Evolutionary conservation across 2,113 vertebrate species (phyloP).

Genomic region (Dissostichus mawsoni): DNA sequence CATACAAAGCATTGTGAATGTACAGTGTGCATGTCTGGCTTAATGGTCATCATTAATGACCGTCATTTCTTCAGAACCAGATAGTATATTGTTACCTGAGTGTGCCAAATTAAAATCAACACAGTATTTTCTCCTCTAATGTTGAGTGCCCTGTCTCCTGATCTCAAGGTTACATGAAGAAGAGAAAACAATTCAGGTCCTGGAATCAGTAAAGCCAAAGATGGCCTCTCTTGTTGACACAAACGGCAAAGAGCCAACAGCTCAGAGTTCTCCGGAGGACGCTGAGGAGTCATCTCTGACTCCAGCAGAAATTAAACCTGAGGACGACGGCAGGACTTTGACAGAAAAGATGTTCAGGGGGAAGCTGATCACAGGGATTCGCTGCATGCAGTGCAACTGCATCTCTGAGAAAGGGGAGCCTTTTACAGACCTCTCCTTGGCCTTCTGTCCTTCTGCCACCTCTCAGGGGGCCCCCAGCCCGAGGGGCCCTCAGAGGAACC

Average conservation of each 20-base stretch:
- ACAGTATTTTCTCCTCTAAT: background rate
- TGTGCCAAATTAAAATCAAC: no score
- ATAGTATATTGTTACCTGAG: no score
- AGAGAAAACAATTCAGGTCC: constrained; percentile 89
- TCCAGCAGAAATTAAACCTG: constrained; percentile 34
- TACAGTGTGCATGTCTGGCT: background rate
- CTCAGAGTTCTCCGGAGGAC: constrained; percentile 67
- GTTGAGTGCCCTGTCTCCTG: constrained; percentile 21
- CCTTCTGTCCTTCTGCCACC: constrained; percentile 89
- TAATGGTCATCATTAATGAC: background rate
- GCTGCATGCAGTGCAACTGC: constrained; percentile 92
- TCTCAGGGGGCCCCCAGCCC: constrained; percentile 56
- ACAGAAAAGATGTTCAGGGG: constrained; percentile 97
- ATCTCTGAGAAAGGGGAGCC: constrained; percentile 96
- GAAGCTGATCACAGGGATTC: constrained; percentile 91
- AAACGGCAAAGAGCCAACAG: constrained; percentile 62
- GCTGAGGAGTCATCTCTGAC: constrained; percentile 35
- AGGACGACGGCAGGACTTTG: constrained; percentile 83
- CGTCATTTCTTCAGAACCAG: background rate
- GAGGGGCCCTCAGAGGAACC: constrained; percentile 63
- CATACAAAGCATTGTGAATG: background rate
- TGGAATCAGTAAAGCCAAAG: constrained; percentile 75
- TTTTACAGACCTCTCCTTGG: constrained; percentile 95
- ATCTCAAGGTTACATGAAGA: constrained; percentile 93
- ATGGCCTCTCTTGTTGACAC: constrained; percentile 36